Evolutionary conservation across 2,888 invertebrate species (phyloP).

Genomic region (Drosophila niveifrons): DNA sequence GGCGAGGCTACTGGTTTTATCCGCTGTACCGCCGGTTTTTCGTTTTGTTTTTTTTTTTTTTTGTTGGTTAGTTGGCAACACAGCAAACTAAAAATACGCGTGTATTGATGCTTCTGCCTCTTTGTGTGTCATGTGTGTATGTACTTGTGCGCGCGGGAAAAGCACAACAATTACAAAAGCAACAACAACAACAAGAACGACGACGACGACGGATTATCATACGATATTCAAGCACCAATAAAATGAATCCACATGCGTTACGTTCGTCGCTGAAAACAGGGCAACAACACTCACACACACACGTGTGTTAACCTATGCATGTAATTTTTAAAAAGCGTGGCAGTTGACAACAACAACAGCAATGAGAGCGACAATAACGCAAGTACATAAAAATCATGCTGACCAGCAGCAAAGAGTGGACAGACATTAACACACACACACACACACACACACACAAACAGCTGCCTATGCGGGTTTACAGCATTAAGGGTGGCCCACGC

Average conservation of each 20-base stretch:
- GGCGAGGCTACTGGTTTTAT: constrained; percentile 23
- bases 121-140: constrained; percentile 7
- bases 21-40: constrained; percentile 23
- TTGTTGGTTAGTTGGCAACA: constrained; percentile 46
- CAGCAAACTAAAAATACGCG: constrained; percentile 43
- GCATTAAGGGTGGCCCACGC: not conserved
- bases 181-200: constrained; percentile 52
- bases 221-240: constrained; percentile 81
- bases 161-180: constrained; percentile 56
- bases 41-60: not conserved
- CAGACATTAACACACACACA: constrained; percentile 41
- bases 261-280: constrained; percentile 39
- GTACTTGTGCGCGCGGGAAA: constrained; percentile 65
- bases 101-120: constrained; percentile 1
- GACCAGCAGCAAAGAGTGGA: constrained; percentile 46
- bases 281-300: constrained; percentile 21
- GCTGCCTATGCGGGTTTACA: constrained; percentile 7
- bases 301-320: constrained; percentile 9
- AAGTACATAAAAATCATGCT: constrained; percentile 29
- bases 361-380: not conserved
- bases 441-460: constrained; percentile 7
- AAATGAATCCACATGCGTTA: constrained; percentile 80
- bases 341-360: constrained; percentile 27
- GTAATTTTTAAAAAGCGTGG: constrained; percentile 38
- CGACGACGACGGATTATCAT: constrained; percentile 65